Base-by-base conservation (phyloP, 1,140 invertebrate genomes). In the Rhizoglyphus robini region DNA sequence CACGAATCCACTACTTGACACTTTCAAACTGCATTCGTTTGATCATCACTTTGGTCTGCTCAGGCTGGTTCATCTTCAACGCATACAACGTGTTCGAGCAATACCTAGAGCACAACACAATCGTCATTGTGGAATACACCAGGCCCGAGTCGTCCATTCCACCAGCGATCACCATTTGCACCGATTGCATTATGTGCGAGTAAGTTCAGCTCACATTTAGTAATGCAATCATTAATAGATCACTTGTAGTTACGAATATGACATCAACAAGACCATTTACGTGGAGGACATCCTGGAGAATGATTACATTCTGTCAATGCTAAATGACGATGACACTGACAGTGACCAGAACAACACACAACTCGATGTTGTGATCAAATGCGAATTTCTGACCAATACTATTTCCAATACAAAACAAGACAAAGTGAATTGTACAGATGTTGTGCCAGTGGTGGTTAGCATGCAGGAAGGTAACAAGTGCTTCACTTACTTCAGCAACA, bases 401-500 rank as follows among this genome's bases (percentile, higher is more conserved):
- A 51, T 51, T 51, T 32, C n/a, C 18, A 36, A 2, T 2, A 36
- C 13, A 2, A 20, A 2, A 59, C 13, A 25, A 5, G 5, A 32
- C 11, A 15, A 13, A n/a, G 2, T 36, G 57, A 59, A 59, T 27
- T 59, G 57, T 59, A 2, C 29, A 20, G 57, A 59, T 31, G 2
- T 31, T 2, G 57, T 18, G 2, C 57, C 25, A 31, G 18, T 32
- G 2, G 57, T 59, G 4, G 57, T 32, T 18, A 59, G 57, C 27
- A 59, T 59, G 29, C 32, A 59, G 20, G 57, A 59, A 36, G 57
- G 57, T n/a, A 13, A 23, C 5, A 59, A 59, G 34, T 59, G 57
- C 34, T 59, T 59, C 25, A 59, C 57, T 27, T 59, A 31, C 34
- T 59, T 59, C 29, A 59, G 57, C 15, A 5, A 36, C 11, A 3